Evolutionary conservation across 2,113 vertebrate species (phyloP).

Genomic region (Promerops cafer): DNA sequence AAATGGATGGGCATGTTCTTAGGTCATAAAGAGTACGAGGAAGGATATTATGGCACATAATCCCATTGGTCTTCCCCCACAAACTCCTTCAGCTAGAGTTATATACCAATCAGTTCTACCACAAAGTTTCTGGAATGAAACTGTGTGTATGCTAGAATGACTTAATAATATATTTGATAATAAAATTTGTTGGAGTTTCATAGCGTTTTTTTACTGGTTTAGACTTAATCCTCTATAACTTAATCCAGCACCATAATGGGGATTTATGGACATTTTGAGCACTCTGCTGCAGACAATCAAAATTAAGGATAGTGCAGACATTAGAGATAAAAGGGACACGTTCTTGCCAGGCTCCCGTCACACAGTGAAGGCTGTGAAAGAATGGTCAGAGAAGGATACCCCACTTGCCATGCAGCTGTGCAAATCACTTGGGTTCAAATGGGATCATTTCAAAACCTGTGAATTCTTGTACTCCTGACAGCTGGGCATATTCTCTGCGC

Average conservation of each 20-base stretch:
- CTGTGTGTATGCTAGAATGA: neutral
- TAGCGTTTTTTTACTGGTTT: neutral
- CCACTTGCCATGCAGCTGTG: neutral
- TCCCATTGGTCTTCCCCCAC: neutral
- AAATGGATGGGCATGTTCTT: neutral
- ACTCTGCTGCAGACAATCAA: neutral
- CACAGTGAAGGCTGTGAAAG: neutral
- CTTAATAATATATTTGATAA: neutral
- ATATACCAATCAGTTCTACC: neutral
- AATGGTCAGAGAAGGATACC: neutral
- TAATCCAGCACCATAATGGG: neutral
- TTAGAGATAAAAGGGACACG: neutral
- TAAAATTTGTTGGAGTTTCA: neutral
- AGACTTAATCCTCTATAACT: neutral
- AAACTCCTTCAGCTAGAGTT: neutral
- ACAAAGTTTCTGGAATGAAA: neutral
- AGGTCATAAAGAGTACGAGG: neutral
- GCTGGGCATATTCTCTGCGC: neutral
- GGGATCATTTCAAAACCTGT: neutral
- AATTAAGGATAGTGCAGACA: neutral
- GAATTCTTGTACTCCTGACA: neutral
- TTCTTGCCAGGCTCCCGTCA: neutral
- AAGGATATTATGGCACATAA: neutral
- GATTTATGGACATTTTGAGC: neutral
- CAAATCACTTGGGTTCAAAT: neutral